phyloP scores from a whole-genome alignment of 2,113 vertebrate genomes.

The Verasper variegatus region DNA sequence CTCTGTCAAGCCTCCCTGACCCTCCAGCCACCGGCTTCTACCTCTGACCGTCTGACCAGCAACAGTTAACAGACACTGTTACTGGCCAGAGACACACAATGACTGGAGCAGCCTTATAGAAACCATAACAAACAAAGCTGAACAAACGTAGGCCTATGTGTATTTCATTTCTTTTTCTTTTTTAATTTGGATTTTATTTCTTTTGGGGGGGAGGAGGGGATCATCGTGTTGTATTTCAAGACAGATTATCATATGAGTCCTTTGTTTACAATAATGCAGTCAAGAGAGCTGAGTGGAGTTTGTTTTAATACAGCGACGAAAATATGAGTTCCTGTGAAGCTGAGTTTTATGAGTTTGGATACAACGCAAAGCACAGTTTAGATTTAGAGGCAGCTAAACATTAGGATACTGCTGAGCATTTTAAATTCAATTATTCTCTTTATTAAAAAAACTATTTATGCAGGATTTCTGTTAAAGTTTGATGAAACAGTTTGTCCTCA shows the following conservation, averaged over 20 bases:
- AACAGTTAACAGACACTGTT: conserved; percentile 36
- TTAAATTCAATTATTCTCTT: background rate
- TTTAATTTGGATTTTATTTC: background rate
- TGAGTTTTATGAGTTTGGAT: conserved; percentile 36
- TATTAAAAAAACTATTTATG: background rate
- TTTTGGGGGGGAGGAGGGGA: background rate
- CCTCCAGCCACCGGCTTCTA: conserved; percentile 71
- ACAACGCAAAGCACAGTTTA: conserved; percentile 2
- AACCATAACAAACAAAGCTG: conserved; percentile 33
- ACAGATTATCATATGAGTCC: conserved; percentile 71
- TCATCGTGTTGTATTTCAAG: conserved; percentile 42
- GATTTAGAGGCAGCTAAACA: background rate
- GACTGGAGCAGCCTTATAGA: conserved; percentile 73
- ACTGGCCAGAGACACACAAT: conserved; percentile 40
- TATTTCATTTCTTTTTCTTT: conserved; percentile 6
- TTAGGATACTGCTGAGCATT: background rate
- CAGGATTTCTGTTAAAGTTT: conserved; percentile 4
- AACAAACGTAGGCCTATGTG: conserved; percentile 38
- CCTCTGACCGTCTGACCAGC: conserved; percentile 67
- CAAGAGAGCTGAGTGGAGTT: conserved; percentile 17
- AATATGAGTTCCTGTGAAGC: conserved; percentile 24
- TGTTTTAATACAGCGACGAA: conserved; percentile 15
- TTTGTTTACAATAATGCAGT: conserved; percentile 79
- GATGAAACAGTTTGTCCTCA: background rate
- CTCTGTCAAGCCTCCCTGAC: conserved; percentile 59